phyloP scores from a whole-genome alignment of 2,113 vertebrate genomes.

The Cromileptes altivelis region DNA sequence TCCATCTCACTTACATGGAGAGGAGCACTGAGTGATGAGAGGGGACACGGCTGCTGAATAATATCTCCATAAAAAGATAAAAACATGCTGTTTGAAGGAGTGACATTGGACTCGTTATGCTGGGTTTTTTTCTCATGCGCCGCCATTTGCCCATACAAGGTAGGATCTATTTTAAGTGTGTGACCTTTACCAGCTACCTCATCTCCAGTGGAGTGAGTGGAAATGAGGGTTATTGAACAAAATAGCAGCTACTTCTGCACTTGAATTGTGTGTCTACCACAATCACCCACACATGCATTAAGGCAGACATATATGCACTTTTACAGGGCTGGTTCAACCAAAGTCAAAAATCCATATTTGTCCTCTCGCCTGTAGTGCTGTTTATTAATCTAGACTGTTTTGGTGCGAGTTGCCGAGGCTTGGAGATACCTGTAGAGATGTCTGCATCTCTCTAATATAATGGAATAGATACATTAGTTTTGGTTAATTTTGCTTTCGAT shows the following conservation, averaged over 20 bases:
- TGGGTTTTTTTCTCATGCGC: background rate
- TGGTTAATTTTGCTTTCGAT: too few species aligned
- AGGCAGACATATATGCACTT: background rate
- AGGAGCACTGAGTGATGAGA: conserved; percentile 69
- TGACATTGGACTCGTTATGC: conserved; percentile 41
- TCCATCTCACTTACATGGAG: conserved; percentile 75
- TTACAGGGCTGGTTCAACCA: too few species aligned
- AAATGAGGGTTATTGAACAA: conserved; percentile 46
- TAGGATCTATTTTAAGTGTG: conserved; percentile 68
- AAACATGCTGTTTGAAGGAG: conserved; percentile 53
- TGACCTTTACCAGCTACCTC: conserved; percentile 66
- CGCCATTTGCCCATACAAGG: conserved; percentile 55
- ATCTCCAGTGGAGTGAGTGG: conserved; percentile 43
- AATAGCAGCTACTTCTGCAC: conserved; percentile 28
- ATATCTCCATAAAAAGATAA: conserved; percentile 78
- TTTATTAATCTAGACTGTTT: too few species aligned
- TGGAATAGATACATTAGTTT: too few species aligned
- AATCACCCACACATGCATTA: background rate
- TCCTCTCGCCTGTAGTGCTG: too few species aligned
- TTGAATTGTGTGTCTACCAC: conserved; percentile 7
- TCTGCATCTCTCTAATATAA: too few species aligned
- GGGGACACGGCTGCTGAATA: conserved; percentile 61
- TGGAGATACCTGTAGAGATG: too few species aligned
- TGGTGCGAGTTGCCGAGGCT: too few species aligned
- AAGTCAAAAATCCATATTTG: too few species aligned